Evolutionary conservation across 2,888 invertebrate genomes (phyloP).

Genomic region (Tinea semifulvella): DNA sequence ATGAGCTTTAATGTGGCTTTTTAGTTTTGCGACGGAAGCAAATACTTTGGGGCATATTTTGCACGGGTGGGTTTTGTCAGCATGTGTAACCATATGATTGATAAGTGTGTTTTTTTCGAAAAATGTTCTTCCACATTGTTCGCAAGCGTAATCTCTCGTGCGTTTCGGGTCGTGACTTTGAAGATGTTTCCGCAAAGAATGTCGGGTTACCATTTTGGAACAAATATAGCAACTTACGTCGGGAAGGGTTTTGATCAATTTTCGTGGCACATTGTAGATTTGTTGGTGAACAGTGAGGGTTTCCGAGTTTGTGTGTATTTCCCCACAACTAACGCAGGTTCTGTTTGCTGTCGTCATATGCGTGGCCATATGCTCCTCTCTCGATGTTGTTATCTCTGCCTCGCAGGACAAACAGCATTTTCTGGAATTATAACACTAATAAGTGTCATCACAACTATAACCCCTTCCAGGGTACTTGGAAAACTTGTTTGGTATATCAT

Average conservation of each 20-base stretch:
- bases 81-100: conserved; percentile 52
- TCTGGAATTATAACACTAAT: conserved; percentile 27
- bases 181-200: conserved; percentile 57
- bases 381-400: not conserved
- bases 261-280: conserved; percentile 42
- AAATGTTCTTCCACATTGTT: conserved; percentile 54
- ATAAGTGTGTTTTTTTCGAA: conserved; percentile 53
- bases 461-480: no score
- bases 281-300: conserved; percentile 35
- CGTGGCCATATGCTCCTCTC: conserved; percentile 11
- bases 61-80: conserved; percentile 48
- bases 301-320: conserved; percentile 40
- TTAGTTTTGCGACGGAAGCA: conserved; percentile 47
- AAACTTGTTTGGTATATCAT: no score
- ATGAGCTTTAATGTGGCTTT: conserved; percentile 55
- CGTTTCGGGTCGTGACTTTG: conserved; percentile 56
- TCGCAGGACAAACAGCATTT: conserved; percentile 26
- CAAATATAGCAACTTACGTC: conserved; percentile 45
- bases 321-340: conserved; percentile 40
- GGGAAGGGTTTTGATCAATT: no score
- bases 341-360: conserved; percentile 31
- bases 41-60: conserved; percentile 53
- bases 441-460: no score
- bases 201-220: conserved; percentile 42
- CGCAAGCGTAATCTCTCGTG: conserved; percentile 46